phyloP scores from a whole-genome alignment of 2,888 invertebrate species.

The Anoncus sp. region DNA sequence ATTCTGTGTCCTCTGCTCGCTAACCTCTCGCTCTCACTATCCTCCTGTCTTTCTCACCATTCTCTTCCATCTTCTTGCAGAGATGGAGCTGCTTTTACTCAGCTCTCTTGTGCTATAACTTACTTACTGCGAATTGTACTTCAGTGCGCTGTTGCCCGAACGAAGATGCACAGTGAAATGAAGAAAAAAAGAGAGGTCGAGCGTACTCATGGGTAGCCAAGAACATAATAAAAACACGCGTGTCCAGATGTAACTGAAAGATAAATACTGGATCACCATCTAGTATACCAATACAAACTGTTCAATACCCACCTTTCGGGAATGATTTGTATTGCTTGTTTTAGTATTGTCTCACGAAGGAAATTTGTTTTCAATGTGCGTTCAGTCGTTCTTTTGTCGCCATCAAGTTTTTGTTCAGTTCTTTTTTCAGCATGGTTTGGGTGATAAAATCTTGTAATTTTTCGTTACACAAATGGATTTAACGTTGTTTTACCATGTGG shows the following conservation, averaged over 20 bases:
- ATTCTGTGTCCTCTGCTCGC: conserved; percentile 4
- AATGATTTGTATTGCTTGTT: too few species aligned
- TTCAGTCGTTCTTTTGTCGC: neutral
- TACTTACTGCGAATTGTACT: conserved; percentile 74
- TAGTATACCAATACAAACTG: too few species aligned
- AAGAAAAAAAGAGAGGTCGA: conserved; percentile 8
- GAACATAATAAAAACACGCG: neutral
- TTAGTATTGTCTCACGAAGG: too few species aligned
- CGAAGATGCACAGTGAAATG: conserved; percentile 28
- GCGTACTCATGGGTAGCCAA: neutral
- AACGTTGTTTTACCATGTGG: neutral
- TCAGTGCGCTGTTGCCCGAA: conserved; percentile 58
- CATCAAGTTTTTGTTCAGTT: neutral
- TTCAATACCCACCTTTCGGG: too few species aligned
- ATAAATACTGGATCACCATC: too few species aligned
- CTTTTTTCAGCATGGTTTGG: neutral
- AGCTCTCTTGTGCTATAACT: conserved; percentile 67
- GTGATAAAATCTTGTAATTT: neutral
- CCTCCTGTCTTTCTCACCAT: conserved; percentile 16
- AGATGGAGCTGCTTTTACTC: conserved; percentile 35
- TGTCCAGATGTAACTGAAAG: neutral
- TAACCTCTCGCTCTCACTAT: conserved; percentile 17
- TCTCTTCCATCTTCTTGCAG: neutral
- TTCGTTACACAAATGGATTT: neutral
- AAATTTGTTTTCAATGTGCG: neutral